Evolutionary conservation across 2,797 vertebrate genomes (phyloP).

Genomic region (Tragopan temminckii): DNA sequence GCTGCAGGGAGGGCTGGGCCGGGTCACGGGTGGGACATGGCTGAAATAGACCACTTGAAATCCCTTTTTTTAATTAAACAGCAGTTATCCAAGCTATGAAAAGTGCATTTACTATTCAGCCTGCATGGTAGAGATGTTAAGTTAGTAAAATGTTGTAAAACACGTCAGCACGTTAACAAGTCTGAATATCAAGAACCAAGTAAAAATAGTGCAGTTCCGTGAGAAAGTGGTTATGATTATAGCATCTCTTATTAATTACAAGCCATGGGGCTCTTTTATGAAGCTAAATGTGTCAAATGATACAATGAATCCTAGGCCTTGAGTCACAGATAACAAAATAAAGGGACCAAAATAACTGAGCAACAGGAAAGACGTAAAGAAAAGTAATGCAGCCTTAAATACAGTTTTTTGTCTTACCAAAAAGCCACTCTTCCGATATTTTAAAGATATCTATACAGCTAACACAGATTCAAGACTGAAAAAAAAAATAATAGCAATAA

Average conservation of each 20-base stretch:
- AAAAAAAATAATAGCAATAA: not conserved
- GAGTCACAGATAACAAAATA: not conserved
- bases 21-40: no score
- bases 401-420: not conserved
- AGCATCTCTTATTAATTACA: conserved; percentile 50
- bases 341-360: not conserved
- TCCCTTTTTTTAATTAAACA: not conserved
- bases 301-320: not conserved
- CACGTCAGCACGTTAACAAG: conserved; percentile 35
- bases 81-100: not conserved
- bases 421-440: not conserved
- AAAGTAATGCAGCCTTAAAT: not conserved
- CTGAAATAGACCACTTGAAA: not conserved
- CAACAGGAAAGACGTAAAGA: not conserved
- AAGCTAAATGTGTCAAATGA: not conserved
- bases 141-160: conserved; percentile 26
- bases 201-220: conserved; percentile 63
- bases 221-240: conserved; percentile 68
- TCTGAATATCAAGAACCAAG: conserved; percentile 69
- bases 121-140: not conserved
- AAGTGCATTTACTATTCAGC: conserved; percentile 31
- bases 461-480: not conserved
- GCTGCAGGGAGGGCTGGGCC: no score
- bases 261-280: not conserved
- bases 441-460: not conserved